These are phyloP conservation scores for Ditylenchus dipsaci DNA, from an alignment of 1,140 invertebrate species.

Conservation along the genomic window DNA sequence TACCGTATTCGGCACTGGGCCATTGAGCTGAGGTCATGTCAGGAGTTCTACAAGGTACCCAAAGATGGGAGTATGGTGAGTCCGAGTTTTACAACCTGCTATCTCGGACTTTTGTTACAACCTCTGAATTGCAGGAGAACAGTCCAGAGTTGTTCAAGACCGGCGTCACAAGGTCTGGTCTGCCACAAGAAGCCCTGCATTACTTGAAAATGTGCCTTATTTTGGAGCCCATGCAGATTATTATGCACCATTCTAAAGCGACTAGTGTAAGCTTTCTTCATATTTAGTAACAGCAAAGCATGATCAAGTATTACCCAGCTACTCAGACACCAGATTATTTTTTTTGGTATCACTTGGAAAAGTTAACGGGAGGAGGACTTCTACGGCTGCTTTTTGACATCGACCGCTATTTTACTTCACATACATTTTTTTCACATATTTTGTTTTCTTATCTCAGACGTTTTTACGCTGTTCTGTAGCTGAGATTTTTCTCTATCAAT, in stretches of 20 bases:
- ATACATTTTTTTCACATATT: no score
- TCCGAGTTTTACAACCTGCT: neutral
- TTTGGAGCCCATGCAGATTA: conserved; percentile 95
- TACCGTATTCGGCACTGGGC: conserved; percentile 36
- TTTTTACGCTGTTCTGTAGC: no score
- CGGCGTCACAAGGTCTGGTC: conserved; percentile 15
- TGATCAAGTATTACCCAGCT: no score
- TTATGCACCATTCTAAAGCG: conserved; percentile 96
- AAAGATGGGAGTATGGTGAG: conserved; percentile 3
- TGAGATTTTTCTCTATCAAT: no score
- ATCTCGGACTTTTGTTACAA: neutral
- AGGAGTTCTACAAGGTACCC: conserved; percentile 23
- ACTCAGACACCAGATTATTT: no score
- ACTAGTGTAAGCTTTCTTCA: conserved; percentile 3
- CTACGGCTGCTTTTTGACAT: no score
- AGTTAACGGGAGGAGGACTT: no score
- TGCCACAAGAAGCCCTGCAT: conserved; percentile 65
- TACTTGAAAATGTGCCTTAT: conserved; percentile 84
- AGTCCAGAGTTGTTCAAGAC: conserved; percentile 8
- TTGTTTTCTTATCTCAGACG: no score
- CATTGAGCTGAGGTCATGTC: conserved; percentile 22
- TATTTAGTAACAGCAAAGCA: conserved; percentile 1
- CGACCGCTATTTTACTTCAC: no score
- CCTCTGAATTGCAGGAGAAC: neutral
- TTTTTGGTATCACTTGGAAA: no score